Evolutionary conservation across 2,888 invertebrate species (phyloP).

Genomic region (Nipponacmea schrenckii): DNA sequence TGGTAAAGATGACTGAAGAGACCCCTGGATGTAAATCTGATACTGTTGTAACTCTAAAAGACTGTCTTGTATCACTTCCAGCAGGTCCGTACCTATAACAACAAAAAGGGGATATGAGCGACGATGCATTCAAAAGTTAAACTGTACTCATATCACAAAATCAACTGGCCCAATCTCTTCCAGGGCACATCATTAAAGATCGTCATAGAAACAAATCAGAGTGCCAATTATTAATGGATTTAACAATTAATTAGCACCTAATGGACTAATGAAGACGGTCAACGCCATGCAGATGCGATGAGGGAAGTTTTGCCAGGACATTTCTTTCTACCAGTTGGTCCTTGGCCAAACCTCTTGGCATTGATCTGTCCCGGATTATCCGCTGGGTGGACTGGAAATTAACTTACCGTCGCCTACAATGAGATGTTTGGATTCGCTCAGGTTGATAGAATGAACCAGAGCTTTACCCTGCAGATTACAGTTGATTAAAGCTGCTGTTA

Average conservation of each 20-base stretch:
- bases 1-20: conserved; percentile 26
- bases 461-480: conserved; percentile 86
- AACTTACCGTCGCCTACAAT: conserved; percentile 70
- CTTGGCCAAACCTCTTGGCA: no score
- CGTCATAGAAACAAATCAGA: no score
- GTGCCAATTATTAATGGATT: no score
- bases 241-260: no score
- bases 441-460: conserved; percentile 85
- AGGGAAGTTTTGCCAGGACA: no score
- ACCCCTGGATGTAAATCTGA: conserved; percentile 42
- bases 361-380: no score
- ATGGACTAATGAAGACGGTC: no score
- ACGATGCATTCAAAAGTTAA: background rate
- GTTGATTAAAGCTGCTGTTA: conserved; percentile 84
- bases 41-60: conserved; percentile 36
- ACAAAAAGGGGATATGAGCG: background rate
- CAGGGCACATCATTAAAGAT: no score
- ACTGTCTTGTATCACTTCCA: conserved; percentile 47
- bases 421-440: conserved; percentile 84
- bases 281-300: no score
- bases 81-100: conserved; percentile 43
- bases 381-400: background rate
- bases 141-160: background rate
- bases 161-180: background rate
- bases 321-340: no score